These are phyloP conservation scores for Pectinophora gossypiella DNA, from an alignment of 1,140 invertebrate genomes.

Conservation along the genomic window DNA sequence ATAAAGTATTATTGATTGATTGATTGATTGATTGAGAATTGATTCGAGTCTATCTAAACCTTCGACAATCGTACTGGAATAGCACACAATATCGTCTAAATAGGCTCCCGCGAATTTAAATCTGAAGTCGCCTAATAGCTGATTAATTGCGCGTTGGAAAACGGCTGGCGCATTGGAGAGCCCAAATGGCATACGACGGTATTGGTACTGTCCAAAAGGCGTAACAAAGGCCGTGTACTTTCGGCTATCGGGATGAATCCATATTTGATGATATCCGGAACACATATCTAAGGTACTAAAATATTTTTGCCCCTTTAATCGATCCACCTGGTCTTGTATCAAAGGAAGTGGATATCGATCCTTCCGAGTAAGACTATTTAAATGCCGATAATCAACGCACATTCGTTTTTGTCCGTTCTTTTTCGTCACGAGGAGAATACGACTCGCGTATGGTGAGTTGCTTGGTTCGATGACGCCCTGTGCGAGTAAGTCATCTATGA, in stretches of 20 bases:
- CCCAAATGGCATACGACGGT: neutral
- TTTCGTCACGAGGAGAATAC: constrained; percentile 36
- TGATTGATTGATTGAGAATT: too few relatives aligned
- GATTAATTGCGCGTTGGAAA: constrained; percentile 4
- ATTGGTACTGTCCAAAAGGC: constrained; percentile 3
- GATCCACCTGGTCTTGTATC: constrained; percentile 35
- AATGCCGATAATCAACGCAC: constrained; percentile 50
- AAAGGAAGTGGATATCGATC: constrained; percentile 30
- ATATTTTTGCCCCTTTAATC: constrained; percentile 3
- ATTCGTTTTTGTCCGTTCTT: constrained; percentile 33
- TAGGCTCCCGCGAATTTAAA: constrained; percentile 2
- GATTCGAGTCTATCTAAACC: neutral
- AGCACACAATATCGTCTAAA: constrained; percentile 1
- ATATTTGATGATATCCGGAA: constrained; percentile 21
- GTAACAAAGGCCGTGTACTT: neutral
- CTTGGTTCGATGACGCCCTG: constrained; percentile 28
- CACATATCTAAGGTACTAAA: constrained; percentile 18
- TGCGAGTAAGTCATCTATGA: constrained; percentile 6
- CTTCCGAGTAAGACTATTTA: constrained; percentile 51
- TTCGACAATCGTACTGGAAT: neutral
- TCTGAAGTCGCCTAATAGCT: neutral
- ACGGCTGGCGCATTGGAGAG: constrained; percentile 1
- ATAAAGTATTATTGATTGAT: too few relatives aligned
- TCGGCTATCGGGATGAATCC: constrained; percentile 1
- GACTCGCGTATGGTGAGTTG: constrained; percentile 30